These are phyloP conservation scores for Musca vetustissima DNA, from an alignment of 1,140 invertebrate species.

Conservation along the genomic window DNA sequence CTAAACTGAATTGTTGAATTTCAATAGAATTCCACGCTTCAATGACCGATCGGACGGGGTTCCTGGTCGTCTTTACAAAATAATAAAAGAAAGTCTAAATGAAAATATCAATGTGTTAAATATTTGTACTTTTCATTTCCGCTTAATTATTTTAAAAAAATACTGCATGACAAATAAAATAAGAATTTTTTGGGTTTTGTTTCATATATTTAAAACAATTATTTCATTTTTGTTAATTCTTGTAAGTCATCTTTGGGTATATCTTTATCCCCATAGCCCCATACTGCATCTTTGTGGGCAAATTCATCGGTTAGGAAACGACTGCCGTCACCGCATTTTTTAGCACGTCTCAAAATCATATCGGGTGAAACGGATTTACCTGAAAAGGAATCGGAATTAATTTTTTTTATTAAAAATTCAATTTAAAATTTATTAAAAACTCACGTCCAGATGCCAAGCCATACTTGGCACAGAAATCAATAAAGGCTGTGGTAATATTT, in stretches of 20 bases:
- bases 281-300: conserved; percentile 55
- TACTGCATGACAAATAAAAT: no score
- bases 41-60: no score
- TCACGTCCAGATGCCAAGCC: conserved; percentile 76
- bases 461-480: conserved; percentile 69
- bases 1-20: no score
- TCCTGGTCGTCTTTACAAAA: no score
- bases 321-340: conserved; percentile 67
- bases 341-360: conserved; percentile 66
- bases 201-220: not conserved
- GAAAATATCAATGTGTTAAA: no score
- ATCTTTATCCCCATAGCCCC: conserved; percentile 64
- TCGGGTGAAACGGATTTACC: conserved; percentile 64
- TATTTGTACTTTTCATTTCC: no score
- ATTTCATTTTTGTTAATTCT: conserved; percentile 58
- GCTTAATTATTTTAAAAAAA: no score
- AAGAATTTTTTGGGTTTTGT: no score
- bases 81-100: no score
- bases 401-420: not conserved
- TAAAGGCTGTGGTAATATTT: conserved; percentile 72
- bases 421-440: conserved; percentile 34
- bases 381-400: conserved; percentile 35
- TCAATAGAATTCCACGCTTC: no score
- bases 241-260: conserved; percentile 58
- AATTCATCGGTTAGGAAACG: conserved; percentile 48